Evolutionary conservation across 2,888 invertebrate species (phyloP), one percentile per base, ranked within the genome.

Genomic region (Amphimallon solstitiale): DNA sequence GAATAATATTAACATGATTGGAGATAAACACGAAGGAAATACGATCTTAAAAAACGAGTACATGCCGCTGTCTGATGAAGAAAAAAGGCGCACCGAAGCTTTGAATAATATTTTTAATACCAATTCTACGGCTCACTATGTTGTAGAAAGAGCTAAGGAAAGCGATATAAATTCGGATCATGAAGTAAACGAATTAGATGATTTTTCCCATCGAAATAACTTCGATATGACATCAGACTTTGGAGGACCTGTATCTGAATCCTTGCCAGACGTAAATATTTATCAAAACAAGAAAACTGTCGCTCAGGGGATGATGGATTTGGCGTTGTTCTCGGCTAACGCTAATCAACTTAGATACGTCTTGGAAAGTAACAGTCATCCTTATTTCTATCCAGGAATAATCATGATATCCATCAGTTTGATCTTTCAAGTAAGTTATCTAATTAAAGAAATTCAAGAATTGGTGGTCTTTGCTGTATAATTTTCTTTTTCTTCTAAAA

Each of bases 301-400:
- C 23, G 94, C 95, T 0, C 94, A 95, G 77, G 95, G 95, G 3
- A 94, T 95, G 94, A 93, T 95, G 93, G 95, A 95, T 80, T 84
- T 95, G 70, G 95, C 95, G 0, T 83, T 95, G 23, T 86, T 95
- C 45, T 93, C 94, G 0, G 94, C 95, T 0, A 95, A 95, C 82
- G 94, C 94, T 3, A 94, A 94, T 84, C 95, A 95, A 78, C 85
- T 95, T 65, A 88, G 94, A 73, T 94, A 94, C 80, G 91, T 95
- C 29, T 79, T 94, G 56, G 92, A 92, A 76, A 89, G 89, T 0
- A 82, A 81, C 1, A 74, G 82, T 0, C 92, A 93, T 81, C 91
- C 92, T 0, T 95, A 93, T 82, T 95, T 86, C 82, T 89, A 89
- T 79, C 85, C 91, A 14, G 92, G 94, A 73, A 75, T 95, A 4